Evolutionary conservation across 2,113 vertebrate species (phyloP).

Genomic region (Mixornis gularis): DNA sequence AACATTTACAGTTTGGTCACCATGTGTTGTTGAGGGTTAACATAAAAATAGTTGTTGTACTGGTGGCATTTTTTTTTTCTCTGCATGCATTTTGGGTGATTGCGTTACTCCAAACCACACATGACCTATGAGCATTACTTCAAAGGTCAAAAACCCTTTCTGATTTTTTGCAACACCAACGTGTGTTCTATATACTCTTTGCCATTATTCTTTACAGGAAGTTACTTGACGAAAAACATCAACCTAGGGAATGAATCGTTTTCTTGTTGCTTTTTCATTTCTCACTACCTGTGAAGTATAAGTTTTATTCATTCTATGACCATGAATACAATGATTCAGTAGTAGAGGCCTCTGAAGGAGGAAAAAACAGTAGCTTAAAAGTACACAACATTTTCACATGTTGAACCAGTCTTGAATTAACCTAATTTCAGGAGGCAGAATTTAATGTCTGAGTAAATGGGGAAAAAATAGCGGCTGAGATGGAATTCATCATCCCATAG

Average conservation of each 20-base stretch:
- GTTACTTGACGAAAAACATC: background rate
- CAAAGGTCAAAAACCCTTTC: background rate
- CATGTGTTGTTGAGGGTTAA: background rate
- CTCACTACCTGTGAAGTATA: background rate
- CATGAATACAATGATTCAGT: background rate
- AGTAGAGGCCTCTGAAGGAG: background rate
- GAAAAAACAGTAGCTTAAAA: background rate
- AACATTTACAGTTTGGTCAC: background rate
- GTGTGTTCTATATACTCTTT: background rate
- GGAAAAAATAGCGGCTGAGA: background rate
- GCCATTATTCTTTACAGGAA: background rate
- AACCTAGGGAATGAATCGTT: background rate
- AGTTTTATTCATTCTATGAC: background rate
- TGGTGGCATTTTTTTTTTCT: background rate
- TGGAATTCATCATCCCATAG: background rate
- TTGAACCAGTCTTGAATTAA: background rate
- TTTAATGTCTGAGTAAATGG: background rate
- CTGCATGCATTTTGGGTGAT: background rate
- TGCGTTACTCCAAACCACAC: background rate
- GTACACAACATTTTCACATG: background rate
- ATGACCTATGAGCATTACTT: background rate
- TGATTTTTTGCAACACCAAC: background rate
- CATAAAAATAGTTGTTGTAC: background rate
- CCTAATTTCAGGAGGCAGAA: background rate
- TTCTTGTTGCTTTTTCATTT: background rate